A percentile compares a stretch with the other conserved stretches of the same genome.
Conservation (phyloP, 2,113 vertebrate genomes). For the Nymphicus hollandicus region DNA sequence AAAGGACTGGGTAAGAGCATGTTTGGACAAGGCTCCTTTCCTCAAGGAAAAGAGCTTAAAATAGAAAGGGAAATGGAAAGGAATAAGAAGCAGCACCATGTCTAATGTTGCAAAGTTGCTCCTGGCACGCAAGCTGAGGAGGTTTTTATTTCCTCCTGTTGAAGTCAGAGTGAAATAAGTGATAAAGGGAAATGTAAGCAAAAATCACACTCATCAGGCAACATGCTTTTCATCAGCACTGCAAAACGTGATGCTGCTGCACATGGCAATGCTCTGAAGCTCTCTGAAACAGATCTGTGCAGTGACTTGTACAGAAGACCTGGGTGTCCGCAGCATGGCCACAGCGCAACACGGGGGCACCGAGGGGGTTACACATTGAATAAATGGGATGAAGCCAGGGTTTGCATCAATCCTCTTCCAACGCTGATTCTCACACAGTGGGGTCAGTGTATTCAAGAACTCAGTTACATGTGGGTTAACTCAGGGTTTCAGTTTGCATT, state of each 20-base stretch:
- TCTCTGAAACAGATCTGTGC: background rate
- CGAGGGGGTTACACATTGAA: background rate
- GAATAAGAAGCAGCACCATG: background rate
- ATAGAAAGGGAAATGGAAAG: background rate
- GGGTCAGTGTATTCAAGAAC: background rate
- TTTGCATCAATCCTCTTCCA: background rate
- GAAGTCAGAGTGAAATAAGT: background rate
- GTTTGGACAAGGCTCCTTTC: background rate
- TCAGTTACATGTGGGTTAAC: background rate
- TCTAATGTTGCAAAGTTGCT: background rate
- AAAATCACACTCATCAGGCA: slow-evolving; percentile 13
- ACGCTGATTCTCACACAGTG: background rate
- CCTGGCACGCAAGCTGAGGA: background rate
- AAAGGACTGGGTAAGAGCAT: accelerated
- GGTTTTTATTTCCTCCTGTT: background rate
- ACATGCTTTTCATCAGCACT: background rate
- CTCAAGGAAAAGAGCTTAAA: background rate
- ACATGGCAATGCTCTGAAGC: background rate
- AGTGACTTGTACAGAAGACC: background rate
- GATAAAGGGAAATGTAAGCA: slow-evolving; percentile 35
- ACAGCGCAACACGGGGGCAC: background rate
- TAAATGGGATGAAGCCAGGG: background rate
- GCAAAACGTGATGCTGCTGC: background rate
- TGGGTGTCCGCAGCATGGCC: background rate
- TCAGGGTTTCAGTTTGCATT: background rate